A percentile compares a stretch with the other conserved stretches of the same genome.
These are phyloP conservation scores for Naja naja DNA, from an alignment of 2,113 vertebrate genomes.

Conservation along the genomic window DNA sequence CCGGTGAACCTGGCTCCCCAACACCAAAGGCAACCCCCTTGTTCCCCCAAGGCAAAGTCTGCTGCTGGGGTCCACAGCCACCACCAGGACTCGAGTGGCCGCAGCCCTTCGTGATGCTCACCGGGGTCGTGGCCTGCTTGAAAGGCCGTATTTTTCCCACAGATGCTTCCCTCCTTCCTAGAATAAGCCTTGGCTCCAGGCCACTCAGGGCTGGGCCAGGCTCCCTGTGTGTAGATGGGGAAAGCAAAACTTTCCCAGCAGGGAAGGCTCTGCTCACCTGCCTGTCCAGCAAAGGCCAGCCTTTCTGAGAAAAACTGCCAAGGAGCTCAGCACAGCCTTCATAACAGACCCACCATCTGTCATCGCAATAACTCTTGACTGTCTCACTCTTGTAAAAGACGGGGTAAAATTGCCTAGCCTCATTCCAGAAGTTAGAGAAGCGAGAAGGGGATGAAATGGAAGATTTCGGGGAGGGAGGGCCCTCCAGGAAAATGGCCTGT, in stretches of 20 bases:
- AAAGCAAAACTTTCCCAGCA: slow-evolving; percentile 47
- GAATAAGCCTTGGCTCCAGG: slow-evolving; percentile 52
- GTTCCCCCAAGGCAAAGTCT: not conserved
- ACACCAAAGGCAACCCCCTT: not conserved
- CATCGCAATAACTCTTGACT: too few relatives aligned
- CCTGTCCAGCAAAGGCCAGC: not conserved
- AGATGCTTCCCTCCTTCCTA: slow-evolving; percentile 43
- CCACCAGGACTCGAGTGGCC: not conserved
- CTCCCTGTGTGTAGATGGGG: slow-evolving; percentile 38
- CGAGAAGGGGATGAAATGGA: not conserved
- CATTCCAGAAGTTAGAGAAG: not conserved
- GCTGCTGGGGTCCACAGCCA: not conserved
- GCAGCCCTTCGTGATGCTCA: not conserved
- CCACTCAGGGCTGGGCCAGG: slow-evolving; percentile 50
- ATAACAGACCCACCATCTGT: too few relatives aligned
- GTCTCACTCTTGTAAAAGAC: not conserved
- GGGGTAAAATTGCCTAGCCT: not conserved
- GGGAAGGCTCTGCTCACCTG: not conserved
- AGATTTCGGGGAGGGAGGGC: not conserved
- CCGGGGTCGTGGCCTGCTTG: not conserved
- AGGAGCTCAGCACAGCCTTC: not conserved
- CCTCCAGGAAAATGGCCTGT: not conserved
- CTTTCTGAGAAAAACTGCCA: not conserved
- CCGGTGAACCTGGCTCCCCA: not conserved
- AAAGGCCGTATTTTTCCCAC: not conserved